Conservation (phyloP, 1,140 invertebrate genomes). For the Lasioglossum albipes region DNA sequence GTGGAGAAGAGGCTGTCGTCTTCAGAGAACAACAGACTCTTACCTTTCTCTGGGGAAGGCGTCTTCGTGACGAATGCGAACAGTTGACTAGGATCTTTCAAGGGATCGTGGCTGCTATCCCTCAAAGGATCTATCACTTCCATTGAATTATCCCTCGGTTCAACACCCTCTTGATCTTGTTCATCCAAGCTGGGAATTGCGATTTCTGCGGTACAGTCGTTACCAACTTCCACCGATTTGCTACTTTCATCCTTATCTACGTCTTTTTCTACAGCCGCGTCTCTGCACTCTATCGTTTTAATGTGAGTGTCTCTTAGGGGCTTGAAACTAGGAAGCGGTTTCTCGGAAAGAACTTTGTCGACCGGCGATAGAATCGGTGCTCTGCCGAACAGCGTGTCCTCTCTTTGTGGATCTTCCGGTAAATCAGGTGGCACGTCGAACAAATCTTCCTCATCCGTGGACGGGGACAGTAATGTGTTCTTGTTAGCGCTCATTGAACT, state of each 20-base stretch:
- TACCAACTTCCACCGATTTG: not conserved
- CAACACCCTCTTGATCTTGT: not conserved
- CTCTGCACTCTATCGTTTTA: slow-evolving; percentile 18
- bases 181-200: not conserved
- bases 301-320: slow-evolving; percentile 29
- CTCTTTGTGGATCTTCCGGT: slow-evolving; percentile 76
- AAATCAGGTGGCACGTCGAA: slow-evolving; percentile 79
- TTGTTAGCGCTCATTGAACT: slow-evolving; percentile 72
- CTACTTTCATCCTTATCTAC: not conserved
- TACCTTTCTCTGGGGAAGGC: slow-evolving; percentile 75
- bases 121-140: slow-evolving; percentile 70
- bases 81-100: slow-evolving; percentile 75
- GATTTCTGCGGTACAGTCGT: not conserved
- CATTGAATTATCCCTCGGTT: slow-evolving; percentile 11
- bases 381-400: slow-evolving; percentile 75
- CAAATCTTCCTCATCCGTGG: slow-evolving; percentile 81
- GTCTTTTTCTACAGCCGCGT: not conserved
- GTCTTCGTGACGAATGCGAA: slow-evolving; percentile 78
- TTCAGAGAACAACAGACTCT: slow-evolving; percentile 65
- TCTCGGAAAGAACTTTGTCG: slow-evolving; percentile 41
- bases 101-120: slow-evolving; percentile 71
- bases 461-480: slow-evolving; percentile 78
- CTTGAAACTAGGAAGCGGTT: slow-evolving; percentile 2
- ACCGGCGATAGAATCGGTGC: slow-evolving; percentile 75
- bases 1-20: slow-evolving; percentile 74